phyloP scores from a whole-genome alignment of 2,113 vertebrate species.

The Nerophis lumbriciformis region DNA sequence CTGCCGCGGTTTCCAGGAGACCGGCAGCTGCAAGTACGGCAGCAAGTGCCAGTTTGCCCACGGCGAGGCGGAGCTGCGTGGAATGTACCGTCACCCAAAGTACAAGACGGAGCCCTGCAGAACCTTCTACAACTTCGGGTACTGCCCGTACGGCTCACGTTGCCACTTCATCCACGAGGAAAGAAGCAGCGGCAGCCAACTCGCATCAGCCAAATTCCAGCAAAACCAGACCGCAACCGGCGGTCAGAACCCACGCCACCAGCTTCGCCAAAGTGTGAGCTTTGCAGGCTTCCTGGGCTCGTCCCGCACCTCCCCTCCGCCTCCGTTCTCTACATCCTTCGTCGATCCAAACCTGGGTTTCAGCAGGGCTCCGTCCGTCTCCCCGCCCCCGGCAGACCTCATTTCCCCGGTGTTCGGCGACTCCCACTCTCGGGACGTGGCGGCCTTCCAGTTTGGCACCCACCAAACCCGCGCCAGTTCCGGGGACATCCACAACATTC shows the following conservation, averaged over 20 bases:
- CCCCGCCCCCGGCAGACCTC: conserved; percentile 74
- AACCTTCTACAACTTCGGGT: conserved; percentile 87
- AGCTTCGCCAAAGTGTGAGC: conserved; percentile 81
- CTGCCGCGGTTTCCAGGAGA: conserved; percentile 76
- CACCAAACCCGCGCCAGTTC: conserved; percentile 57
- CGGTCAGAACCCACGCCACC: conserved; percentile 53
- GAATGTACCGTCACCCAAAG: conserved; percentile 83
- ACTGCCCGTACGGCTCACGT: conserved; percentile 84
- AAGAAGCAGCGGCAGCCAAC: conserved; percentile 36
- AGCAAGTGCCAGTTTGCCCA: conserved; percentile 86
- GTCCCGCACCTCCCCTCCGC: conserved; percentile 64
- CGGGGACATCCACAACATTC: conserved; percentile 70
- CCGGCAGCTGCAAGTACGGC: conserved; percentile 75
- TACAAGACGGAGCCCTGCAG: conserved; percentile 90
- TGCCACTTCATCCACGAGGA: conserved; percentile 89
- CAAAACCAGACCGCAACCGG: background rate
- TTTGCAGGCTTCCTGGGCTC: conserved; percentile 75
- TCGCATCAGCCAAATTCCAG: conserved; percentile 44
- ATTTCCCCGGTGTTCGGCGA: conserved; percentile 70
- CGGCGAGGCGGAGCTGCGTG: conserved; percentile 77
- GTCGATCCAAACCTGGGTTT: conserved; percentile 72
- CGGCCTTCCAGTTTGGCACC: conserved; percentile 69
- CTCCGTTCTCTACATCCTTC: conserved; percentile 49
- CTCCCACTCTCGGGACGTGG: conserved; percentile 36
- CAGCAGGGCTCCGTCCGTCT: conserved; percentile 75